Evolutionary conservation across 2,888 invertebrate species (phyloP), one percentile per base, ranked within the genome.

Genomic region (Ischnus inquisitorius): DNA sequence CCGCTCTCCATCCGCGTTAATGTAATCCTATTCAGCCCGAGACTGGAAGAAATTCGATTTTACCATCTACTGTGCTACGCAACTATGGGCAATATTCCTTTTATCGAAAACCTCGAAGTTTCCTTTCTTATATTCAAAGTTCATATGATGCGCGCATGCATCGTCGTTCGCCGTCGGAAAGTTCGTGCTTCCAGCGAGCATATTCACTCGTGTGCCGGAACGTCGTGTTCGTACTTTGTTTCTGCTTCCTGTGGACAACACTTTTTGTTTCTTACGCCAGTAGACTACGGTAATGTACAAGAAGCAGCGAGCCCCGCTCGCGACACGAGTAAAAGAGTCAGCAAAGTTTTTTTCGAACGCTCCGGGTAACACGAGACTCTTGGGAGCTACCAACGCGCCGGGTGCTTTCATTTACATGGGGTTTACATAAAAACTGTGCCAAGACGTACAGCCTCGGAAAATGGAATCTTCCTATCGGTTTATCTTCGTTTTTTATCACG

Each of bases 281-380:
- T 48, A 16, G 46, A 16, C 19, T 22, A 22, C 54, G 0, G 54
- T 22, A 22, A 22, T 12, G 54, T 62, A 62, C 46, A 46, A 46
- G 74, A 60, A 19, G 12, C 16, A 16, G 4, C 19, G 12, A 28
- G 10, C 19, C 19, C 46, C 22, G 62, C 19, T 34, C 22, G 62
- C 60, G 3, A 54, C 22, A 54, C 22, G 10, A 10, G 22, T 6
- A 60, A 72, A 22, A 12, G 16, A 60, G 72, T 62, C 28, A 6
- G 74, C 16, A 82, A 85, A 79, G 43, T 82, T 72, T 79, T 72
- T 79, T 41, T 46, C 54, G 39, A 51, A 74, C 28, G 16, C 74
- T 74, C 28, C 46, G 19, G 43, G 76, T 71, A 60, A 78, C 69
- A 72, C 60, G 60, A 65, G 39, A 39, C 82, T 54, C 82, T 25